Evolutionary conservation across 2,888 invertebrate genomes (phyloP).

Genomic region (Campoplex capitator): DNA sequence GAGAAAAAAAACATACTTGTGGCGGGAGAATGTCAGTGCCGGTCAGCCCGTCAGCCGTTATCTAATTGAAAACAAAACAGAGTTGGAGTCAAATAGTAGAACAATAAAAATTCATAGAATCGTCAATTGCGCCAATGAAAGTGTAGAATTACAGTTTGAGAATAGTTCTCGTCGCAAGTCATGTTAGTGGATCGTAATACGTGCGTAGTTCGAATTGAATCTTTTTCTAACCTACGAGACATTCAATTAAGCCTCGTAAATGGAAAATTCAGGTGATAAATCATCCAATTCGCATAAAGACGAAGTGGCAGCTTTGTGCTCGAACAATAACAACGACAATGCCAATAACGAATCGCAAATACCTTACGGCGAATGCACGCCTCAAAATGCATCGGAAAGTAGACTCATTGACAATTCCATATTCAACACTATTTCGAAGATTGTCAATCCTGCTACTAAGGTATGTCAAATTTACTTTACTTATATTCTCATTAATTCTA

Average conservation of each 20-base stretch:
- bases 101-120: conserved; percentile 1
- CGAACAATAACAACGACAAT: conserved; percentile 39
- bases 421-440: conserved; percentile 83
- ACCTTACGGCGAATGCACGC: conserved; percentile 58
- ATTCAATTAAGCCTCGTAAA: conserved; percentile 42
- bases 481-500: no score
- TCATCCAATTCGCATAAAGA: conserved; percentile 55
- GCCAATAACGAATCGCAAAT: conserved; percentile 40
- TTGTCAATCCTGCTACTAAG: conserved; percentile 82
- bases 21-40: not conserved
- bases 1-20: not conserved
- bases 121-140: not conserved
- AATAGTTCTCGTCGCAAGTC: conserved; percentile 27
- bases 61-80: conserved; percentile 26
- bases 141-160: not conserved
- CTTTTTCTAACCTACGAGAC: conserved; percentile 26
- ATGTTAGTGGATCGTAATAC: conserved; percentile 48
- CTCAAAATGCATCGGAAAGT: conserved; percentile 73
- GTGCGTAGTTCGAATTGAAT: not conserved
- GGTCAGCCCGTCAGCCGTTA: not conserved
- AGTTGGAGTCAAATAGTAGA: not conserved
- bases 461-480: conserved; percentile 67
- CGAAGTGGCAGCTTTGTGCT: conserved; percentile 36
- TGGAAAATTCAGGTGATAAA: conserved; percentile 64
- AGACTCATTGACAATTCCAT: conserved; percentile 82